Conservation (phyloP, 2,888 invertebrate genomes). For the Netelia inedita region DNA sequence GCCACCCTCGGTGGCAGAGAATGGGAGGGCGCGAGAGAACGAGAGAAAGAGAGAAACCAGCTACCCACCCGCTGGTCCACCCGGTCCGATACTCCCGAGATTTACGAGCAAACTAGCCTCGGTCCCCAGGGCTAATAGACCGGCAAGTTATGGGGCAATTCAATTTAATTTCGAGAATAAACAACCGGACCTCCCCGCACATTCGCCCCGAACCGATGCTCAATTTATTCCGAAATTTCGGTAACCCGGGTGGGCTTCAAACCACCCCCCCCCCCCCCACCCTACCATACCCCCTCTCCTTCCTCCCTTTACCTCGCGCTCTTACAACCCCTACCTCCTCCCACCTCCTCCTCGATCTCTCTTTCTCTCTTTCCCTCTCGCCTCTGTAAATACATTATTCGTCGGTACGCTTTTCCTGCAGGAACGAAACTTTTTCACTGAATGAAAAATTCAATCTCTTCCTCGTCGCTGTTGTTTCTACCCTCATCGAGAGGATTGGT, state of each 20-base stretch:
- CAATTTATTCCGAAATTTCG: slow-evolving; percentile 79
- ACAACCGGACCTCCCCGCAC: slow-evolving; percentile 75
- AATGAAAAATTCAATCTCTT: slow-evolving; percentile 49
- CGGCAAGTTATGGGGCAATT: slow-evolving; percentile 84
- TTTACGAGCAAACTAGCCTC: slow-evolving; percentile 83
- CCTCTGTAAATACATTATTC: slow-evolving; percentile 16
- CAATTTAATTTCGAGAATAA: slow-evolving; percentile 84
- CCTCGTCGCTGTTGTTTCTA: slow-evolving; percentile 11
- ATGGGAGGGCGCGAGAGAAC: slow-evolving; percentile 37
- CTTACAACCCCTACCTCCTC: background rate
- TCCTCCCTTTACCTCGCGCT: background rate
- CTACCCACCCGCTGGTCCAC: slow-evolving; percentile 73
- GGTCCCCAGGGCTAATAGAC: slow-evolving; percentile 83
- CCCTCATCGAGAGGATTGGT: slow-evolving; percentile 17
- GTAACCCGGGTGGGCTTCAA: slow-evolving; percentile 67
- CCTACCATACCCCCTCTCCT: background rate
- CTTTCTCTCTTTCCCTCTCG: background rate
- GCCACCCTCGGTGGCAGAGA: slow-evolving; percentile 41
- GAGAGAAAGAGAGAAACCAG: slow-evolving; percentile 11
- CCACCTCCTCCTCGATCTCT: background rate
- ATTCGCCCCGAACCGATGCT: slow-evolving; percentile 73
- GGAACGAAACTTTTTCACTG: slow-evolving; percentile 42
- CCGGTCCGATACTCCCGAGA: slow-evolving; percentile 82
- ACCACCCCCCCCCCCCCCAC: slow-evolving; percentile 17
- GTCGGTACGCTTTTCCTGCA: slow-evolving; percentile 13